Base-by-base conservation (phyloP, 2,113 vertebrate genomes). In the Clupea harengus region DNA sequence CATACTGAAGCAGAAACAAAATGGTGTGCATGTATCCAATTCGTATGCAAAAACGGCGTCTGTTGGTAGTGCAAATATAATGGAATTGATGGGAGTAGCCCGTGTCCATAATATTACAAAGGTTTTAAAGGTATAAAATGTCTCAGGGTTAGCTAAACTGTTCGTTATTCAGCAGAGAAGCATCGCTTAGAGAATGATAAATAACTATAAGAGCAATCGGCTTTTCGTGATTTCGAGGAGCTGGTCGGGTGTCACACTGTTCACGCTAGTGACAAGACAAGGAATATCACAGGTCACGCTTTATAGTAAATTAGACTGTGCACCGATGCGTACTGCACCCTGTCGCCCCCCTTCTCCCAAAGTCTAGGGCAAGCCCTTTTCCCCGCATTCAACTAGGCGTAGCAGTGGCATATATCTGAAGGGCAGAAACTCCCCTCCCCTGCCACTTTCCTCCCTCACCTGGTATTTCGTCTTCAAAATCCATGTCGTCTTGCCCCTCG, bases 381-480 rank as follows among this genome's bases (percentile, higher is more conserved):
- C 92, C 93, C 95, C 92, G 94, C 95, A 95, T 94, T 94, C 93
- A 93, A 92, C 86, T 86, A 86, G 92, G 93, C 93, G 93, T 91
- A 93, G 91, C 93, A 92, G 92, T 92, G 90, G 89, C 91, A 91
- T 93, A 94, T 90, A 92, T 90, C 54, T 92, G 92, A 94, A 95
- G 93, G 94, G 92, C 92, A 93, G 86, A 85, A 81, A 86, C 89
- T 92, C 93, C 89, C 91, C 90, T 86, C 85, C 67, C 84, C 81
- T 89, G 88, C 88, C 90, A 90, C 88, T 83, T 89, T 85, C 84
- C 87, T 87, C 91, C 89, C 95, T 95, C 95, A 96, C 95, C 96
- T 96, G 95, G 95, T 93, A 96, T 91, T 89, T 96, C 96, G 94
- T 95, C 95, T 93, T 95, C 96, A 93, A 96, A 96, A 94, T 96